These are phyloP conservation scores for Ammospiza nelsoni DNA, from an alignment of 2,113 vertebrate species.

Conservation along the genomic window DNA sequence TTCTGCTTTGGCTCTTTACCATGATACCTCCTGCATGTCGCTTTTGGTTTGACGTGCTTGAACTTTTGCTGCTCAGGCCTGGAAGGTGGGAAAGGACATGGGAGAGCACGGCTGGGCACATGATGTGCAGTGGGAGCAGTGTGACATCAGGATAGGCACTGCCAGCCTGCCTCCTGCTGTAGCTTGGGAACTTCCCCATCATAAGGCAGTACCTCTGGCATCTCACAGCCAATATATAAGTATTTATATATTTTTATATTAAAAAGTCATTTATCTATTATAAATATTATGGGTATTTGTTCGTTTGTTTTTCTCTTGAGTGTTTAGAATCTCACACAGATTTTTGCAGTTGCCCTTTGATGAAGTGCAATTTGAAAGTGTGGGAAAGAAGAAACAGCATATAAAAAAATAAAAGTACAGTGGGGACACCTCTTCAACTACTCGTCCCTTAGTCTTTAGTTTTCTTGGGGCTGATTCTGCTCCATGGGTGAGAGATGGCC, in stretches of 20 bases:
- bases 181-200: background rate
- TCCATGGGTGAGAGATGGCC: background rate
- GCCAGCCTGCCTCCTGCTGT: background rate
- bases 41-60: background rate
- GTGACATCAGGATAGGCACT: background rate
- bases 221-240: background rate
- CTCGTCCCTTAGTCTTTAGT: background rate
- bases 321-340: background rate
- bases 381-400: background rate
- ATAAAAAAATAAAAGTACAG: background rate
- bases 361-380: background rate
- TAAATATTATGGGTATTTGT: background rate
- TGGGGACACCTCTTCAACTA: background rate
- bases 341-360: background rate
- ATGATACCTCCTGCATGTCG: background rate
- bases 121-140: background rate
- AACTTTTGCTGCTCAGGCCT: background rate
- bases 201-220: background rate
- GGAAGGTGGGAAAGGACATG: background rate
- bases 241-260: no score
- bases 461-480: background rate
- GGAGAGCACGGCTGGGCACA: fast-evolving
- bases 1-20: background rate
- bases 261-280: background rate
- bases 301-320: background rate